phyloP scores from a whole-genome alignment of 1,140 invertebrate genomes.

The Grapholita molesta region DNA sequence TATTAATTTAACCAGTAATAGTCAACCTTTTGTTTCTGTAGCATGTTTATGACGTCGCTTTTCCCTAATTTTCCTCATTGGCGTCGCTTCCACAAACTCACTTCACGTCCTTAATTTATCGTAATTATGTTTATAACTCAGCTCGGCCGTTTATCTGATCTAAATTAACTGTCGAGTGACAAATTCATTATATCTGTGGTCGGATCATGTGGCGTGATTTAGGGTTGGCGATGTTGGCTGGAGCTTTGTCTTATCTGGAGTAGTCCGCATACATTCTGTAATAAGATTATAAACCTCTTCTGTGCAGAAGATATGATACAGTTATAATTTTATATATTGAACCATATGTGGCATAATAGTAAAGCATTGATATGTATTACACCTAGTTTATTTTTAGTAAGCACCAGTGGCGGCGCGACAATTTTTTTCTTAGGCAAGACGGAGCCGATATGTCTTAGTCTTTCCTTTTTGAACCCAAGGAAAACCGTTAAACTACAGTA shows the following conservation, averaged over 20 bases:
- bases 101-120: slow-evolving; percentile 17
- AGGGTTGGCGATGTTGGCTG: slow-evolving; percentile 27
- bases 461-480: no score
- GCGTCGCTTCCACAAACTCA: not conserved
- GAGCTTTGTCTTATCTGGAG: not conserved
- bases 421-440: no score
- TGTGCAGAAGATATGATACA: no score
- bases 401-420: no score
- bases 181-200: slow-evolving; percentile 57
- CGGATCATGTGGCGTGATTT: slow-evolving; percentile 29
- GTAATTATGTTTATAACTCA: slow-evolving; percentile 53
- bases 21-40: not conserved
- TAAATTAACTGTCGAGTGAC: slow-evolving; percentile 52
- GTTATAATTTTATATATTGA: no score
- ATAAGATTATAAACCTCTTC: no score
- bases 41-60: not conserved
- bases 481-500: no score
- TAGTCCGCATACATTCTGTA: not conserved
- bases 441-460: no score
- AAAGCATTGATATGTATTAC: no score
- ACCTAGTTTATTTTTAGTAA: no score
- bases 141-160: slow-evolving; percentile 36
- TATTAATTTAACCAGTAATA: not conserved
- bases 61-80: slow-evolving; percentile 3
- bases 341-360: no score